Evolutionary conservation across 2,888 invertebrate species (phyloP), one percentile per base, ranked within the genome.

Genomic region (Acronicta alni): DNA sequence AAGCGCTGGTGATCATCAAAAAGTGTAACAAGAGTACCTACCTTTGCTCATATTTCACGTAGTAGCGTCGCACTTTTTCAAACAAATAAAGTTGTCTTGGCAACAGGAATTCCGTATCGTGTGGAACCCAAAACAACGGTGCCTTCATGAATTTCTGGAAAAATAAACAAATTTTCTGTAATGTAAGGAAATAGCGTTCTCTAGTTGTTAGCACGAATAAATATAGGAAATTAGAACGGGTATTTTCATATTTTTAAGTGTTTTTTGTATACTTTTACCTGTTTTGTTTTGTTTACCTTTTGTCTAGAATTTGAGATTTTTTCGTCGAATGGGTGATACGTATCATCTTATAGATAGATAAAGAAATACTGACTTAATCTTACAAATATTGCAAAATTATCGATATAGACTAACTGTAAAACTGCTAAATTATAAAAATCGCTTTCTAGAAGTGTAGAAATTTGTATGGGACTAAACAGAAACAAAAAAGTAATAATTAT

Each of bases 221-320:
- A 67, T 67, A 54, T 41, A 72, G 72, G 47, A 52, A 68, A 68
- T 68, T 68, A 72, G 67, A 67, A 3, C 52, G 7, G 18, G 20
- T 10, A 44, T 55, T 67, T 55, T 68, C 47, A 42, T 72, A 67
- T 46, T 60, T 67, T 54, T 68, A 55, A 72, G 67, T 67, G 67
- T 39, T 68, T 51, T 41, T 10, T 7, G 20, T 44, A 47, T 42
- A 14, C 60, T 72, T 72, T 47, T 42, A 14, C 60, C 67, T 72
- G 35, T 59, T 54, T 54, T 54, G 51, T 56, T 12, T 18, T 35
- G n/a, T n/a, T n/a, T n/a, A n/a, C n/a, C n/a, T n/a, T n/a, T n/a
- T n/a, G n/a, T n/a, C n/a, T n/a, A n/a, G n/a, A n/a, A n/a, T n/a
- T n/a, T n/a, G n/a, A n/a, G n/a, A n/a, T n/a, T n/a, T n/a, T n/a